Evolutionary conservation across 2,113 vertebrate genomes (phyloP).

Genomic region (Mionectes macconnelli): DNA sequence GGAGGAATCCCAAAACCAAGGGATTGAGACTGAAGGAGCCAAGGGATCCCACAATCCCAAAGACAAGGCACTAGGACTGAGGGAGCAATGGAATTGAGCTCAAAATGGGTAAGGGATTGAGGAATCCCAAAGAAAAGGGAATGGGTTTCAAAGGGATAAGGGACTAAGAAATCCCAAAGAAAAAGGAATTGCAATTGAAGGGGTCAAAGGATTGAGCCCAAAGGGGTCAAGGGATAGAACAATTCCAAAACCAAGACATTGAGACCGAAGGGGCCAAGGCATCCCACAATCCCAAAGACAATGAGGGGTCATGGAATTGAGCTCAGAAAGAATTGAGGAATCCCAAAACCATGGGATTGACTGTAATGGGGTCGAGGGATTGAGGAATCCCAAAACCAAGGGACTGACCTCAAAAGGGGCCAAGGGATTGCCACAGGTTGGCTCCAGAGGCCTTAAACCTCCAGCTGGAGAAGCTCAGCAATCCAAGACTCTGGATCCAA

Average conservation of each 20-base stretch:
- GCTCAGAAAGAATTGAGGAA: neutral
- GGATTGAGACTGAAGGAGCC: neutral
- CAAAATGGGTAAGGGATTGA: neutral
- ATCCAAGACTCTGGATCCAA: no score
- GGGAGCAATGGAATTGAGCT: rapidly evolving
- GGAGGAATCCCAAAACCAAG: neutral
- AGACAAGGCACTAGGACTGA: neutral
- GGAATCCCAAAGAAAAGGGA: neutral
- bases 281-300: no score
- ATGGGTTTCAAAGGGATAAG: no score
- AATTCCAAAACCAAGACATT: neutral
- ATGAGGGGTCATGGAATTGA: neutral
- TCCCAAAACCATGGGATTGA: neutral
- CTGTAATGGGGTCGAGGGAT: neutral
- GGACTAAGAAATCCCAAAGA: neutral
- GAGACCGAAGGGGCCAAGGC: neutral
- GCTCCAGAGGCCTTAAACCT: no score
- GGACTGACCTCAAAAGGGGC: no score
- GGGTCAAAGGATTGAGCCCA: neutral
- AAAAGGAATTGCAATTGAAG: neutral
- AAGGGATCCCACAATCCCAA: neutral
- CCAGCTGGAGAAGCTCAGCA: no score
- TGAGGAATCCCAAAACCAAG: neutral
- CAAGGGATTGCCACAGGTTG: no score
- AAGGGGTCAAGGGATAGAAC: neutral